A percentile compares a stretch with the other conserved stretches of the same genome.
Evolutionary conservation across 2,113 vertebrate genomes (phyloP).

Genomic region (Rafetus swinhoei): DNA sequence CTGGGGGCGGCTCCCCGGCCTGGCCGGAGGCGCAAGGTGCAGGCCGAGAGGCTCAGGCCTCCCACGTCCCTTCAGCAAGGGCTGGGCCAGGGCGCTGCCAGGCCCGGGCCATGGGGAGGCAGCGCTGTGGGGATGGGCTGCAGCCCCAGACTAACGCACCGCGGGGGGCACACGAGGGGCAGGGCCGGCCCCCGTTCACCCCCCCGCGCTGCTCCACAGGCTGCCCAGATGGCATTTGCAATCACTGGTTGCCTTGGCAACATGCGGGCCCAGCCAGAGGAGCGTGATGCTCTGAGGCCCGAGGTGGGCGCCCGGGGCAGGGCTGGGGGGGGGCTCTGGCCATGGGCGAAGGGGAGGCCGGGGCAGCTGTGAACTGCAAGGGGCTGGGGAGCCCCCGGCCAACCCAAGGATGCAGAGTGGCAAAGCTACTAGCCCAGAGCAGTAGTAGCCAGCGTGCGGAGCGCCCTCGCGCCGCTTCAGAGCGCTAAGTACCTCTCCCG

Average conservation of each 20-base stretch:
- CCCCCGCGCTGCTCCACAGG: not conserved
- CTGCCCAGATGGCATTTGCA: not conserved
- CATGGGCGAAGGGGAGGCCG: not conserved
- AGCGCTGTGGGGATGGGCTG: not conserved
- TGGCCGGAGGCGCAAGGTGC: too few relatives aligned
- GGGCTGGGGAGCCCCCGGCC: too few relatives aligned
- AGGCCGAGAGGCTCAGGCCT: too few relatives aligned
- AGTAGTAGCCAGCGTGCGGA: not conserved
- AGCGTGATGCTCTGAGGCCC: not conserved
- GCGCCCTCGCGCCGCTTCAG: not conserved
- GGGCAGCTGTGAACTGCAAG: too few relatives aligned
- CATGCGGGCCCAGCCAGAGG: not conserved
- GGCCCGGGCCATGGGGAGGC: too few relatives aligned
- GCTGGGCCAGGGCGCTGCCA: too few relatives aligned
- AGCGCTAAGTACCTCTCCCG: not conserved
- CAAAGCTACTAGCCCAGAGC: not conserved
- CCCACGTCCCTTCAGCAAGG: too few relatives aligned
- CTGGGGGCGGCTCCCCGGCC: too few relatives aligned
- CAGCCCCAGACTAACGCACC: not conserved
- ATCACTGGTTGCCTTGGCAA: not conserved
- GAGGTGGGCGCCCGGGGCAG: not conserved
- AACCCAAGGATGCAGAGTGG: too few relatives aligned
- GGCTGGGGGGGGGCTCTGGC: too few relatives aligned
- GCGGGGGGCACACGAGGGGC: not conserved
- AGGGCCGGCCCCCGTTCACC: too few relatives aligned